phyloP scores from a whole-genome alignment of 2,113 vertebrate species.

The Ciconia boyciana region DNA sequence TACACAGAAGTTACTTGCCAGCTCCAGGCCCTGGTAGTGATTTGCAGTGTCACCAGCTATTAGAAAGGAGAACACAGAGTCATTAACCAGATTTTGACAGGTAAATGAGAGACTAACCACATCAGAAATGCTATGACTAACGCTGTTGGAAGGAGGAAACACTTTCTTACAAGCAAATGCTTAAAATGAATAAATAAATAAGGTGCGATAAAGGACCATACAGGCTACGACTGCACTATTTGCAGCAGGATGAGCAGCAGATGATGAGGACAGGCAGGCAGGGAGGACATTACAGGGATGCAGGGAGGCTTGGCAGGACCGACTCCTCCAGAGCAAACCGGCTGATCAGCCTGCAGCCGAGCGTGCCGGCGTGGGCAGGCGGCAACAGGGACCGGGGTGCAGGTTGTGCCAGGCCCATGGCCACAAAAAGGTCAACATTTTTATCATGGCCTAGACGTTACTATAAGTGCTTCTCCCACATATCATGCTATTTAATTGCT shows the following conservation, averaged over 20 bases:
- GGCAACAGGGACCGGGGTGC: accelerated
- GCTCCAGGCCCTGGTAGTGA: background rate
- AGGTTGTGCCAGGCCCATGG: background rate
- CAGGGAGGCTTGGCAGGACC: background rate
- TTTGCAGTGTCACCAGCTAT: conserved; percentile 10
- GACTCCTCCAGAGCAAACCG: background rate
- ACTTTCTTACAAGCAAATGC: background rate
- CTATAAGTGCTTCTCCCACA: background rate
- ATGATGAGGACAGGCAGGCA: background rate
- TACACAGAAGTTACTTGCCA: background rate
- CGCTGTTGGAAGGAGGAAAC: background rate
- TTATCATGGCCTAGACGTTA: background rate
- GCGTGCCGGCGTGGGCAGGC: accelerated
- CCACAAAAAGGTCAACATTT: background rate
- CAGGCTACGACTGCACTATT: background rate
- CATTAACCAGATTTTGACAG: background rate
- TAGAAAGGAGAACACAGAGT: background rate
- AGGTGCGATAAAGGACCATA: background rate
- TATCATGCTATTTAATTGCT: background rate
- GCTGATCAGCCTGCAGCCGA: background rate
- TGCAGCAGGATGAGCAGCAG: background rate
- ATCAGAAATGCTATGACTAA: background rate
- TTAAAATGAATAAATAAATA: background rate
- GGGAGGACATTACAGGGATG: background rate
- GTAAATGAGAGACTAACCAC: background rate